phyloP scores from a whole-genome alignment of 1,140 invertebrate genomes.

The Lordiphosa collinella region DNA sequence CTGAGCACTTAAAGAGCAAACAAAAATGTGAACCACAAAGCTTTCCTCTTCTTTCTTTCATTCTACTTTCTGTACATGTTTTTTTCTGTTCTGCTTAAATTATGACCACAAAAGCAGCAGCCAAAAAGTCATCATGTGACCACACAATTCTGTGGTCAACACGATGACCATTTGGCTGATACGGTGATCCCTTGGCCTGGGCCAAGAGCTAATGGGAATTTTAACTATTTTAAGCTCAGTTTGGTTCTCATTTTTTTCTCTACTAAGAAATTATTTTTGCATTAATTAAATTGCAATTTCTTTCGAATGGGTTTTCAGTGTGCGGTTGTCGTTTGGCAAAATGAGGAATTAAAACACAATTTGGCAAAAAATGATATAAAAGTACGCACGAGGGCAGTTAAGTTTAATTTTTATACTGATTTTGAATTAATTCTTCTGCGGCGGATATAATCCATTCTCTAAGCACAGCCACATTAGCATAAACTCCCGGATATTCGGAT shows the following conservation, averaged over 20 bases:
- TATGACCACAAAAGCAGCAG: conserved; percentile 40
- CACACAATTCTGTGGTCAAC: conserved; percentile 58
- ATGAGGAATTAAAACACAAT: too few relatives aligned
- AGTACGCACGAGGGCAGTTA: too few relatives aligned
- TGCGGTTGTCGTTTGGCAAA: neutral
- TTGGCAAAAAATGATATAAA: too few relatives aligned
- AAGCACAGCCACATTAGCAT: conserved; percentile 6
- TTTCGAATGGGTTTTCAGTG: neutral
- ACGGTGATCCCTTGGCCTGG: conserved; percentile 22
- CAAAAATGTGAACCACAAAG: conserved; percentile 29
- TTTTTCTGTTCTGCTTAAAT: conserved; percentile 22
- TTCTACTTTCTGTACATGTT: neutral
- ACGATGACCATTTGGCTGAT: conserved; percentile 22
- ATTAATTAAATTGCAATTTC: conserved; percentile 4
- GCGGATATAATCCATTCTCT: conserved; percentile 14
- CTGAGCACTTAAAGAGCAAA: conserved; percentile 33
- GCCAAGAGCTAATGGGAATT: conserved; percentile 11
- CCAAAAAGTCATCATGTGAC: conserved; percentile 66
- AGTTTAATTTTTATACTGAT: too few relatives aligned
- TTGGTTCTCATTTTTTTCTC: neutral
- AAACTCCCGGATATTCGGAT: conserved; percentile 12
- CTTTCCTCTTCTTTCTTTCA: conserved; percentile 24
- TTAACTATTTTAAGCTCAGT: conserved; percentile 4
- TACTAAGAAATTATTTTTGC: conserved; percentile 2
- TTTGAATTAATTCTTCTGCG: too few relatives aligned